phyloP scores from a whole-genome alignment of 2,113 vertebrate genomes.

The Phyllopteryx taeniolatus region DNA sequence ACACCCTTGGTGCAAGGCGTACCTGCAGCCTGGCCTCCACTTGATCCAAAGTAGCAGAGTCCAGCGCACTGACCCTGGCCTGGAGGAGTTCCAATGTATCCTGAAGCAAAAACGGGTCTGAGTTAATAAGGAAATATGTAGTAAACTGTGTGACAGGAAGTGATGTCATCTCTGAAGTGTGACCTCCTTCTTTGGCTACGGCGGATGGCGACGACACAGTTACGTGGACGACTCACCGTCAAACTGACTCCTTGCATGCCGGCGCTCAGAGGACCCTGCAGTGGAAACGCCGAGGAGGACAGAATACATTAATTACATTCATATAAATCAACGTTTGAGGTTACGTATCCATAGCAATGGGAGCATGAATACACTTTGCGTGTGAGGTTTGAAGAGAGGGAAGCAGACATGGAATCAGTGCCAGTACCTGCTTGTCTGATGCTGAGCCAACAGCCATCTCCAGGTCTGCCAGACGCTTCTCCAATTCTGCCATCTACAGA shows the following conservation, averaged over 20 bases:
- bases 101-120: conserved; percentile 57
- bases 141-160: conserved; percentile 22
- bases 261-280: conserved; percentile 84
- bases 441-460: conserved; percentile 82
- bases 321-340: conserved; percentile 13
- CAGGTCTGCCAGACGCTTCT: conserved; percentile 88
- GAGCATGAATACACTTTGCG: conserved; percentile 6
- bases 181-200: conserved; percentile 44
- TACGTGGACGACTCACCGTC: conserved; percentile 73
- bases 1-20: not conserved
- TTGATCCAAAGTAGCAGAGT: conserved; percentile 87
- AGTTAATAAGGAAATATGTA: conserved; percentile 1
- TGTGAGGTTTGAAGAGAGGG: conserved; percentile 15
- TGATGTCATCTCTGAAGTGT: conserved; percentile 43
- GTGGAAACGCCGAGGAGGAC: not conserved
- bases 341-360: conserved; percentile 20
- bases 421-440: conserved; percentile 84
- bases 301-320: not conserved
- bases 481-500: conserved; percentile 83
- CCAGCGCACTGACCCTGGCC: conserved; percentile 86
- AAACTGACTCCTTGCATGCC: conserved; percentile 84
- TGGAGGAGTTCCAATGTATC: conserved; percentile 89
- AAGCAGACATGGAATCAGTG: conserved; percentile 13
- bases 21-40: conserved; percentile 94
- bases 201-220: conserved; percentile 7